A percentile compares a stretch with the other conserved stretches of the same genome.
phyloP scores from a whole-genome alignment of 2,888 invertebrate species.

The Epicampocera succincta region DNA sequence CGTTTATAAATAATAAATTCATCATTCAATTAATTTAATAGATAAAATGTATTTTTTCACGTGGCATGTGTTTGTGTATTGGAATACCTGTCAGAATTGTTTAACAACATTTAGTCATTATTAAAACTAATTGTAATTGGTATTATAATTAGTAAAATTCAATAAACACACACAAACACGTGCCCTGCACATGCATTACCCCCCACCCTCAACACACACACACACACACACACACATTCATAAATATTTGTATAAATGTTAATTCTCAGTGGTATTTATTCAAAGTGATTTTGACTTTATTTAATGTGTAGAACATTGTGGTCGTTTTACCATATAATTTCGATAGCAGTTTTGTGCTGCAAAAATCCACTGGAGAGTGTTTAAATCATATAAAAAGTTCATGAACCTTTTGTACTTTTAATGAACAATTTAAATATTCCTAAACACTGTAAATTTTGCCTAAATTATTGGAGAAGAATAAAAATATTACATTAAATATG shows the following conservation, averaged over 20 bases:
- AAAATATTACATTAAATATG: neutral
- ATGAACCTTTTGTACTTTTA: conserved; percentile 7
- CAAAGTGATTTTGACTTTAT: conserved; percentile 12
- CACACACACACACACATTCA: neutral
- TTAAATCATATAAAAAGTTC: neutral
- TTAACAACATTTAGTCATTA: conserved; percentile 16
- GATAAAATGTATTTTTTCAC: neutral
- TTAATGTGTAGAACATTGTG: conserved; percentile 14
- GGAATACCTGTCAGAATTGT: conserved; percentile 39
- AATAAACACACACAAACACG: neutral
- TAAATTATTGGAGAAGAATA: neutral
- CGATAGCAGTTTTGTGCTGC: neutral
- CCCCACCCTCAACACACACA: neutral
- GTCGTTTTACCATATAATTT: conserved; percentile 18
- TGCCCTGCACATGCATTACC: neutral
- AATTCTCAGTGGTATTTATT: conserved; percentile 19
- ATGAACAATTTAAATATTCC: neutral
- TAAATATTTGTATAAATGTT: neutral
- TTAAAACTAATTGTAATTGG: conserved; percentile 35
- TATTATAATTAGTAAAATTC: conserved; percentile 29
- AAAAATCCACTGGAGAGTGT: neutral
- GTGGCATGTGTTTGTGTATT: neutral
- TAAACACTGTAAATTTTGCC: conserved; percentile 4
- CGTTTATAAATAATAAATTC: conserved; percentile 16
- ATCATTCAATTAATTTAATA: conserved; percentile 29